A percentile compares a stretch with the other conserved stretches of the same genome.
These are phyloP conservation scores for Microchrysa polita DNA, from an alignment of 2,888 invertebrate genomes.

Conservation along the genomic window DNA sequence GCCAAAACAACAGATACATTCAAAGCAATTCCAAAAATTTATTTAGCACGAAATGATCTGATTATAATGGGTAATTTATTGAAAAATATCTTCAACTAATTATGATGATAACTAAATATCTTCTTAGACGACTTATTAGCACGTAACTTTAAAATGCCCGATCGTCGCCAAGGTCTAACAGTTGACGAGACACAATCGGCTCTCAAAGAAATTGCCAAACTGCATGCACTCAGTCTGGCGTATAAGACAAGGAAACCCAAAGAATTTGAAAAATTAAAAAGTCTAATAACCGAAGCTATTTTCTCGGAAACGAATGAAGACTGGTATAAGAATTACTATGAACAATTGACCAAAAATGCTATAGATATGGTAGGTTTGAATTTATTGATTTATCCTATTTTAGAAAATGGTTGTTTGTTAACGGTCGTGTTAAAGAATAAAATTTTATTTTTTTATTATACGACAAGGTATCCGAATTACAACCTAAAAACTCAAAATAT, in stretches of 20 bases:
- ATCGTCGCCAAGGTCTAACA: conserved; percentile 70
- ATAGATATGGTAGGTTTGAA: conserved; percentile 69
- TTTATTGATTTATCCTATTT: conserved; percentile 56
- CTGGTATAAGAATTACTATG: conserved; percentile 76
- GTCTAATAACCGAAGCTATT: conserved; percentile 67
- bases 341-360: conserved; percentile 72
- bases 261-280: conserved; percentile 66
- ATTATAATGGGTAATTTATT: conserved; percentile 65
- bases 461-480: conserved; percentile 58
- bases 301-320: conserved; percentile 73
- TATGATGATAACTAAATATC: conserved; percentile 11
- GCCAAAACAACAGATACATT: conserved; percentile 65
- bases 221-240: conserved; percentile 73
- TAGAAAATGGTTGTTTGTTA: too few species aligned
- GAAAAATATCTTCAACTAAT: neutral
- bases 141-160: conserved; percentile 72
- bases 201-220: conserved; percentile 70
- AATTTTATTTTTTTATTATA: neutral
- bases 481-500: conserved; percentile 65
- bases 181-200: conserved; percentile 70
- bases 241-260: conserved; percentile 70
- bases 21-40: conserved; percentile 70
- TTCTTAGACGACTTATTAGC: conserved; percentile 69
- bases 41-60: conserved; percentile 69
- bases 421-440: too few species aligned